Conservation (phyloP, 1,140 invertebrate genomes). For the Solenopsis fugax region DNA sequence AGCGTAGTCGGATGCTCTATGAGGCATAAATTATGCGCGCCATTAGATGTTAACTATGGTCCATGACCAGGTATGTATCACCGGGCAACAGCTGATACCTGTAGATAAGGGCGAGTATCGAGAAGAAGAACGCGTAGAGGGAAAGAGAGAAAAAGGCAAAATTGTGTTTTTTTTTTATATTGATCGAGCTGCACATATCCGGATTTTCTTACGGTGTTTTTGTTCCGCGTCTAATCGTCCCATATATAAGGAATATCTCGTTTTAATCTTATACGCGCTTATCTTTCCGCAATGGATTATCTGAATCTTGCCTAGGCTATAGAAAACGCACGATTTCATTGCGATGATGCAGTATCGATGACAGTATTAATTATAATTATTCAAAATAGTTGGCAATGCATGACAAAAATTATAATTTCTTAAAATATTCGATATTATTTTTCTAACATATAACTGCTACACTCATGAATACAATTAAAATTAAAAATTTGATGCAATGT, state of each 20-base stretch:
- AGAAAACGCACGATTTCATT: not conserved
- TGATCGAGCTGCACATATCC: conserved; percentile 2
- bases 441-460: not conserved
- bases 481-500: not conserved
- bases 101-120: conserved; percentile 69
- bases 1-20: conserved; percentile 79
- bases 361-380: not conserved
- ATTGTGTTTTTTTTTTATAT: conserved; percentile 28
- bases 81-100: conserved; percentile 70
- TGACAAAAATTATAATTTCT: not conserved
- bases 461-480: not conserved
- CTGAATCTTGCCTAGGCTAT: not conserved
- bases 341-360: not conserved
- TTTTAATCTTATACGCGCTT: conserved; percentile 4
- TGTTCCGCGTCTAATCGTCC: not conserved
- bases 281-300: not conserved
- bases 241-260: not conserved
- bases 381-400: not conserved
- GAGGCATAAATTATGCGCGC: conserved; percentile 83
- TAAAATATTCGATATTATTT: not conserved
- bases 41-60: conserved; percentile 82
- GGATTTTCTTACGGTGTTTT: conserved; percentile 59
- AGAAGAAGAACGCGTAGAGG: not conserved
- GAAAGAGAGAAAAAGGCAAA: conserved; percentile 21
- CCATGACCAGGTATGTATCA: conserved; percentile 80